Percentiles rank a stretch among this genome's conserved stretches.
These are phyloP conservation scores for Peromyscus leucopus DNA, from an alignment of 2,113 vertebrate genomes.

Conservation along the genomic window DNA sequence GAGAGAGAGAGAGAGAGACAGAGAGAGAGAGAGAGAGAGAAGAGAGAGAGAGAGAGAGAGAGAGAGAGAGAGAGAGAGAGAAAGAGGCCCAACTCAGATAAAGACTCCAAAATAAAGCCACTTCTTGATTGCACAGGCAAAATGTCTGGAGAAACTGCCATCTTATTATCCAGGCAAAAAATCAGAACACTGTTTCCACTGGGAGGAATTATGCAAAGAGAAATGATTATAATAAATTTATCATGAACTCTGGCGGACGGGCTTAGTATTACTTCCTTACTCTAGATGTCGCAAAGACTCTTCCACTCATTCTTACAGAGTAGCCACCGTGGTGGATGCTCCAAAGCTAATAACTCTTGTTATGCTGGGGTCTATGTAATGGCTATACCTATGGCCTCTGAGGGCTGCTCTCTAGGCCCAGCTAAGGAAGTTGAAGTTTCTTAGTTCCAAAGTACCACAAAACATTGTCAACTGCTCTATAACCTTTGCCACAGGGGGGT, in stretches of 20 bases:
- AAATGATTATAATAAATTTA: background rate
- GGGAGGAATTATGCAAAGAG: constrained; percentile 2
- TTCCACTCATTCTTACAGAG: background rate
- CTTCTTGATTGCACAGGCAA: background rate
- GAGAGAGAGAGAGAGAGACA: background rate
- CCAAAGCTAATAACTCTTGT: background rate
- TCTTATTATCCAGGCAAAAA: background rate
- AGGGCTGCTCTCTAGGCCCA: background rate
- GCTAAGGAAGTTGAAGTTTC: background rate
- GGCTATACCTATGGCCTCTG: background rate
- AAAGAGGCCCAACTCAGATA: background rate
- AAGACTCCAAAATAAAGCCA: constrained; percentile 24
- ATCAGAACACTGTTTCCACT: background rate
- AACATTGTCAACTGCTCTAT: background rate
- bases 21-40: no score
- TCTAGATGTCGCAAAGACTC: background rate
- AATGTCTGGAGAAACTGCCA: background rate
- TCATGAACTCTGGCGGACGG: background rate
- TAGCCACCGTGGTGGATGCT: background rate
- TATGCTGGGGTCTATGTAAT: background rate
- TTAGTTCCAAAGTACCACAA: constrained; percentile 7
- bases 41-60: background rate
- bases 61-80: background rate
- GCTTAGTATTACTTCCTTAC: background rate
- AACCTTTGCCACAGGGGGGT: background rate